Base-by-base conservation (phyloP, 2,113 vertebrate species). In the Heterochromis multidens region DNA sequence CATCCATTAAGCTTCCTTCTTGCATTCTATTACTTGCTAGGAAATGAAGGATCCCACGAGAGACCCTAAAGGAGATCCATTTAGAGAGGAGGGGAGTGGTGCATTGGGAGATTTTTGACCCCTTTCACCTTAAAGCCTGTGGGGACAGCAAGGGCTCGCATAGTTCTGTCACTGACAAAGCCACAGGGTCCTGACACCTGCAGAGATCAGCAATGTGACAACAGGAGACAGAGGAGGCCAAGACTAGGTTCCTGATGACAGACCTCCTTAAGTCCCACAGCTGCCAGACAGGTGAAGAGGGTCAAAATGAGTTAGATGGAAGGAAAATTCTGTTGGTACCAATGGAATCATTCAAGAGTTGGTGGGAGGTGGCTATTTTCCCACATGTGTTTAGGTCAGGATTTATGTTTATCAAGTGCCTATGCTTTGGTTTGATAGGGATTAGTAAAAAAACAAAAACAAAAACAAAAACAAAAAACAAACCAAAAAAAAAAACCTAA, bases 21-120 rank as follows among this genome's bases (percentile, higher is more conserved):
- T 85, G 77, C 81, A 89, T 92, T 90, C 86, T 80, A 92, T 93
- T 91, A 90, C 88, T 82, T 60, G 46, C 79, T 70, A 77, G 84
- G 89, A 94, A 92, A 92, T 90, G 83, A 88, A 90, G 80, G 86
- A 78, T 91, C 91, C 92, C 92, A 43, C 46, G 76, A 87, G 93
- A 92, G 83, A 82, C 80, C 88, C 90, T 88, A 54, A 90, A 92
- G 89, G 85, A 88, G 87, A 88, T 90, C 82, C 90, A 92, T 90
- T 95, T 89, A 89, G 76, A 85, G 63, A 40, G 23, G 31, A 82
- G 80, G 82, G 81, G 81, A 87, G 85, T 58, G 80, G 63, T 59
- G 49, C 86, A 82, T 85, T 82, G 76, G 84, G 86, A 80, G 81
- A 43, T 82, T 49, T 89, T 84, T 92, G 88, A 94, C 93, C 93